phyloP scores from a whole-genome alignment of 2,888 invertebrate genomes.

The Phorcus lineatus region DNA sequence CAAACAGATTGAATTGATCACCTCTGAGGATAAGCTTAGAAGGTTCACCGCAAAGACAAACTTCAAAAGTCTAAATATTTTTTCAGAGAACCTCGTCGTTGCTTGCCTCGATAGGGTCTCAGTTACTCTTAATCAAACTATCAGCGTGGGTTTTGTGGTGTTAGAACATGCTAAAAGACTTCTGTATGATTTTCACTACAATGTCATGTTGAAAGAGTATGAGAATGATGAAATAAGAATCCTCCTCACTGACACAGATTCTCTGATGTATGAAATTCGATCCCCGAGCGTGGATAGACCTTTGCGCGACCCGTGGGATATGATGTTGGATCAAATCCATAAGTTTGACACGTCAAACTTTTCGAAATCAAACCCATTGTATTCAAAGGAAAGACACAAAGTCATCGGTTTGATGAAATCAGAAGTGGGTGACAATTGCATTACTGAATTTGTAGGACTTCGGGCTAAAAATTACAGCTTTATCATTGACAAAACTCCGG shows the following conservation, averaged over 20 bases:
- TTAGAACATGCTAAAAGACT: not conserved
- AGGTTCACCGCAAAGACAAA: not conserved
- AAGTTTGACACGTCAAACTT: not conserved
- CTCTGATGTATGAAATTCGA: not conserved
- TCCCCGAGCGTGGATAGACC: not conserved
- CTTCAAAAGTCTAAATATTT: not conserved
- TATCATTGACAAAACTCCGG: not conserved
- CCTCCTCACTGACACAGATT: not conserved
- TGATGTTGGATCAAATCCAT: not conserved
- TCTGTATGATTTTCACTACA: not conserved
- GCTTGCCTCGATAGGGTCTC: not conserved
- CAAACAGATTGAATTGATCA: not conserved
- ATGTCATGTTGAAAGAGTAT: not conserved
- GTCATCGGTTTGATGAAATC: not conserved
- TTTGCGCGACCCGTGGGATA: not conserved
- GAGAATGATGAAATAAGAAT: not conserved
- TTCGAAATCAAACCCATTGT: not conserved
- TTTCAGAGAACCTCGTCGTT: not conserved
- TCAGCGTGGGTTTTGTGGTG: not conserved
- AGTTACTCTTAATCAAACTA: not conserved
- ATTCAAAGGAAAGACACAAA: not conserved
- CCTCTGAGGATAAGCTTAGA: not conserved
- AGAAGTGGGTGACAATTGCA: not conserved
- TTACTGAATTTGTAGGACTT: not conserved
- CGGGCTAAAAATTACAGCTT: not conserved